phyloP scores from a whole-genome alignment of 1,140 invertebrate genomes.

The Macrocentrus cingulum region DNA sequence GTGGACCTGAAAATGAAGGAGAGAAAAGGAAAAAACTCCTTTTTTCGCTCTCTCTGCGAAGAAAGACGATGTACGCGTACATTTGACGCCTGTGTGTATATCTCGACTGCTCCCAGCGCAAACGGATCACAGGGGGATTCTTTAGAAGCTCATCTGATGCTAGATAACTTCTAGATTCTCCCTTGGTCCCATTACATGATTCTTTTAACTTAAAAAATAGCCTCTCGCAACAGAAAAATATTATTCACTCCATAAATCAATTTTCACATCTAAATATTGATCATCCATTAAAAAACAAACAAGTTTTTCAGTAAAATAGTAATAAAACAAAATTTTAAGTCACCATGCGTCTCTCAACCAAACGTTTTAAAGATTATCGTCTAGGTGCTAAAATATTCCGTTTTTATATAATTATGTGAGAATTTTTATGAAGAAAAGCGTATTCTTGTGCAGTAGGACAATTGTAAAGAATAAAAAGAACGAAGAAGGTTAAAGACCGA shows the following conservation, averaged over 20 bases:
- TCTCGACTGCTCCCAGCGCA: not conserved
- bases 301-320: too few relatives aligned
- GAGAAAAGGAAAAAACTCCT: not conserved
- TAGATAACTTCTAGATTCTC: constrained; percentile 10
- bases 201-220: not conserved
- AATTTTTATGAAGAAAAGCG: not conserved
- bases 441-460: too few relatives aligned
- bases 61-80: constrained; percentile 1
- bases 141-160: constrained; percentile 3
- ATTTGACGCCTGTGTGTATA: too few relatives aligned
- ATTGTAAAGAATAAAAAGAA: too few relatives aligned
- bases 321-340: too few relatives aligned
- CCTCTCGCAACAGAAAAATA: not conserved
- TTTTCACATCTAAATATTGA: too few relatives aligned
- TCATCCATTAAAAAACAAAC: too few relatives aligned
- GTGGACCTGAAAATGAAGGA: constrained; percentile 24
- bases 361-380: too few relatives aligned
- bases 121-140: not conserved
- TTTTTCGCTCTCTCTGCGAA: constrained; percentile 8
- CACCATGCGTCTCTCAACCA: too few relatives aligned
- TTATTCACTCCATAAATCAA: too few relatives aligned
- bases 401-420: not conserved
- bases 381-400: too few relatives aligned
- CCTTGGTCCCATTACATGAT: not conserved
- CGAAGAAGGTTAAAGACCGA: constrained; percentile 22